Percentiles rank a stretch among this genome's conserved stretches.
phyloP scores from a whole-genome alignment of 2,113 vertebrate species.

The Tringa solitaria region DNA sequence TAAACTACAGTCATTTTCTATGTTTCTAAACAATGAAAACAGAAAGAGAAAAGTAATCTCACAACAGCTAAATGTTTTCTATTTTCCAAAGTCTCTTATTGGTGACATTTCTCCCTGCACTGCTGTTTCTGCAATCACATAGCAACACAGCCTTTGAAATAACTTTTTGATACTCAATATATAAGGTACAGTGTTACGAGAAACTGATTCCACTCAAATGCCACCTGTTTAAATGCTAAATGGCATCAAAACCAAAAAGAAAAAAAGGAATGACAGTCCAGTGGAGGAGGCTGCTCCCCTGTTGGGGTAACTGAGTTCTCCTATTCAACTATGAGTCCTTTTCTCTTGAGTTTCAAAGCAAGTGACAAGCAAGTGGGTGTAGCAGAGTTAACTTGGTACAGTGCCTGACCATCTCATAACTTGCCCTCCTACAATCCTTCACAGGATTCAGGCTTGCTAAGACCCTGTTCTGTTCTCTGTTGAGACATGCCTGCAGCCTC shows the following conservation, averaged over 20 bases:
- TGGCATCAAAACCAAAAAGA: constrained; percentile 25
- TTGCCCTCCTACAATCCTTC: neutral
- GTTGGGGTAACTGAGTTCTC: neutral
- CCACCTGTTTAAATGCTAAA: constrained; percentile 62
- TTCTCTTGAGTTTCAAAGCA: constrained; percentile 12
- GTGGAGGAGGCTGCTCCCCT: neutral
- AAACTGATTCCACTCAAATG: constrained; percentile 50
- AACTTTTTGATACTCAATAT: constrained; percentile 63
- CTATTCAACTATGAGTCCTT: neutral
- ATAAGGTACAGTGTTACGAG: constrained; percentile 37
- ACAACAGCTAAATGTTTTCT: constrained; percentile 58
- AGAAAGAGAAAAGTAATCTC: constrained; percentile 48
- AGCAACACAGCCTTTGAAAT: constrained; percentile 67
- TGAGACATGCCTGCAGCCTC: neutral
- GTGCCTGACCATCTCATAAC: constrained; percentile 11
- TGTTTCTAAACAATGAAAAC: constrained; percentile 59
- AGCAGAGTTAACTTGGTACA: neutral
- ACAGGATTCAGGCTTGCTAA: constrained; percentile 7
- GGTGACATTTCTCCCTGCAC: constrained; percentile 64
- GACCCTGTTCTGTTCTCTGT: neutral
- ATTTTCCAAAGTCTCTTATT: constrained; percentile 69
- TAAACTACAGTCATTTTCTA: neutral
- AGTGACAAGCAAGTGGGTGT: constrained; percentile 4
- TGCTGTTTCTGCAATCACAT: constrained; percentile 67
- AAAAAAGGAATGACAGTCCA: neutral